These are phyloP conservation scores for Tipula vernalis DNA, from an alignment of 2,888 invertebrate genomes.

Conservation along the genomic window DNA sequence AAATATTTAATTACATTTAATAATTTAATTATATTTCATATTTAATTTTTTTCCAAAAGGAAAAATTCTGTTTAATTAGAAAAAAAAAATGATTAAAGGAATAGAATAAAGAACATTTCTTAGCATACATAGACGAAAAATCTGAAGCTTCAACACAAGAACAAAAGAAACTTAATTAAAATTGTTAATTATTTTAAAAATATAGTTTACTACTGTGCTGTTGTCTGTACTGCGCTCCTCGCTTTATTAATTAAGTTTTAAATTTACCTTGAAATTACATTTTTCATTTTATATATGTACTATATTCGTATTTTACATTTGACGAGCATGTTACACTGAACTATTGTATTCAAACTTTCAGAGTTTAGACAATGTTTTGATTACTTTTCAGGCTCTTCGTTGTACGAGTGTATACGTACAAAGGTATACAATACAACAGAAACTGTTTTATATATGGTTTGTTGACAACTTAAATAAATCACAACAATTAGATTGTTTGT, in stretches of 20 bases:
- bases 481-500: neutral
- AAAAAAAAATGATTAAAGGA: neutral
- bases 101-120: neutral
- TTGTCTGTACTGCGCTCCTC: neutral
- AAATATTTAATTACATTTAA: neutral
- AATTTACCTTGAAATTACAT: neutral
- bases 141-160: neutral
- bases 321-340: neutral
- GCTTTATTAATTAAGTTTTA: neutral
- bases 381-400: neutral
- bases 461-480: neutral
- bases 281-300: neutral
- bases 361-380: neutral
- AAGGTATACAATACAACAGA: neutral
- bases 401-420: neutral
- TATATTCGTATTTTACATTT: neutral
- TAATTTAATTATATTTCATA: neutral
- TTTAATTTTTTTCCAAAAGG: neutral
- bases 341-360: no score
- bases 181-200: neutral
- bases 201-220: neutral
- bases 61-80: neutral
- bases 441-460: neutral
- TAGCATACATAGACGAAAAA: neutral
- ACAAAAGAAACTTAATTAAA: neutral